Percentiles rank a stretch among this genome's conserved stretches.
phyloP scores from a whole-genome alignment of 2,797 vertebrate species.

The Microchirus variegatus region DNA sequence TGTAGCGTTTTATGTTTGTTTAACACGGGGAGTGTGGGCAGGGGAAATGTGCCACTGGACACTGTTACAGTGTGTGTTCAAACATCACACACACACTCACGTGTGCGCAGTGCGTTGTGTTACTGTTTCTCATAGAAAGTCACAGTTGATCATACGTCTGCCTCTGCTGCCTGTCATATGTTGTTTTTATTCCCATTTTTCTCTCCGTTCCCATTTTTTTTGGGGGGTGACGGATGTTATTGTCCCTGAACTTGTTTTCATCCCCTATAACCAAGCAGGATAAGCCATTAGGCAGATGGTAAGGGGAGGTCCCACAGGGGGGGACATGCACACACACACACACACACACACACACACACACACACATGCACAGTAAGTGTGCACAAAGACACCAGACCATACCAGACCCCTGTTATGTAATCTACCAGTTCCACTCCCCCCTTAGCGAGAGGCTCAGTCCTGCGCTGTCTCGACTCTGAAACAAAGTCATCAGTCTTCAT shows the following conservation, averaged over 20 bases:
- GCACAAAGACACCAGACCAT: constrained; percentile 74
- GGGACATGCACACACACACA: constrained; percentile 29
- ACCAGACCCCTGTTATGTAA: constrained; percentile 82
- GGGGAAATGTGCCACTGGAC: constrained; percentile 28
- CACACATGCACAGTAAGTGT: constrained; percentile 54
- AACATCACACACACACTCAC: background rate
- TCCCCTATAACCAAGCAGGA: constrained; percentile 75
- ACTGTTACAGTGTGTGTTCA: constrained; percentile 12
- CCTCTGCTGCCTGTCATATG: constrained; percentile 20
- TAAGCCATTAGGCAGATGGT: constrained; percentile 84
- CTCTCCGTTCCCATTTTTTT: constrained; percentile 16
- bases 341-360: constrained; percentile 34
- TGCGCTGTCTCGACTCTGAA: constrained; percentile 61
- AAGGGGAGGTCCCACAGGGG: constrained; percentile 69
- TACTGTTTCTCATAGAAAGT: constrained; percentile 23
- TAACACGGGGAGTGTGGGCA: constrained; percentile 16
- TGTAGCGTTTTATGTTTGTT: constrained; percentile 27
- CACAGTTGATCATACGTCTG: constrained; percentile 16
- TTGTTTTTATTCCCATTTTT: constrained; percentile 38
- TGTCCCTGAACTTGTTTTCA: constrained; percentile 71
- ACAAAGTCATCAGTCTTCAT: constrained; percentile 70
- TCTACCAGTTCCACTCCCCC: constrained; percentile 67
- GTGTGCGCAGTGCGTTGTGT: background rate
- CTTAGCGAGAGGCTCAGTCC: constrained; percentile 64
- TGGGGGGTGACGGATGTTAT: constrained; percentile 48